phyloP scores from a whole-genome alignment of 2,888 invertebrate species.

The Ophraella communa region DNA sequence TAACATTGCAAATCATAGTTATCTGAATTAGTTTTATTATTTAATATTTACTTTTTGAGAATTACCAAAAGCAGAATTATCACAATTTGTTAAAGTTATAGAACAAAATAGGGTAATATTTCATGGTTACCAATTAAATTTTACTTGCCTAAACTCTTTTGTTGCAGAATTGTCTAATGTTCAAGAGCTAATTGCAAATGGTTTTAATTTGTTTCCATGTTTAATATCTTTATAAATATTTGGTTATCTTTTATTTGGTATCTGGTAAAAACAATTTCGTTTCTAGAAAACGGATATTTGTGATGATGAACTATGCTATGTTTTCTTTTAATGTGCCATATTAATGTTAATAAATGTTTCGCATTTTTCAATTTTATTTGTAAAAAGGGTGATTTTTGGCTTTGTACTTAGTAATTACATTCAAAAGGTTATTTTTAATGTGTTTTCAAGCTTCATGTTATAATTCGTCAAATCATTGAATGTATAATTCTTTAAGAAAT shows the following conservation, averaged over 20 bases:
- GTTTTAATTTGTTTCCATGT: neutral
- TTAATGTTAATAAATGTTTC: constrained; percentile 23
- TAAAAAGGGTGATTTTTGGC: neutral
- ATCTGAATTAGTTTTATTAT: too few relatives aligned
- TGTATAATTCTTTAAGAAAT: neutral
- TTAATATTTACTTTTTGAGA: too few relatives aligned
- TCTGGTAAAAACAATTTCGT: neutral
- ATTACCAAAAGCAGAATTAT: neutral
- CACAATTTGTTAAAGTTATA: neutral
- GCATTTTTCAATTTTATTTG: neutral
- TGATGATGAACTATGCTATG: constrained; percentile 21
- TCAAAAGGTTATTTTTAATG: neutral
- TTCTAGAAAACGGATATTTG: constrained; percentile 1
- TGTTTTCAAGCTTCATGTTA: neutral
- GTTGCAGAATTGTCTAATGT: neutral
- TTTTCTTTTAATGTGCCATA: constrained; percentile 19
- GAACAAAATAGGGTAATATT: neutral
- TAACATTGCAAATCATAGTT: too few relatives aligned
- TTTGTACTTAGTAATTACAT: neutral
- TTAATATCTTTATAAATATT: neutral
- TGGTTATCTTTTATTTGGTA: constrained; percentile 17
- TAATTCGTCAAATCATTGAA: neutral
- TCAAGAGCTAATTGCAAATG: neutral
- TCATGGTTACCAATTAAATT: neutral
- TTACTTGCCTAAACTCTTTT: neutral